These are phyloP conservation scores for Drosophila leonis DNA, from an alignment of 2,888 invertebrate species.

Conservation along the genomic window DNA sequence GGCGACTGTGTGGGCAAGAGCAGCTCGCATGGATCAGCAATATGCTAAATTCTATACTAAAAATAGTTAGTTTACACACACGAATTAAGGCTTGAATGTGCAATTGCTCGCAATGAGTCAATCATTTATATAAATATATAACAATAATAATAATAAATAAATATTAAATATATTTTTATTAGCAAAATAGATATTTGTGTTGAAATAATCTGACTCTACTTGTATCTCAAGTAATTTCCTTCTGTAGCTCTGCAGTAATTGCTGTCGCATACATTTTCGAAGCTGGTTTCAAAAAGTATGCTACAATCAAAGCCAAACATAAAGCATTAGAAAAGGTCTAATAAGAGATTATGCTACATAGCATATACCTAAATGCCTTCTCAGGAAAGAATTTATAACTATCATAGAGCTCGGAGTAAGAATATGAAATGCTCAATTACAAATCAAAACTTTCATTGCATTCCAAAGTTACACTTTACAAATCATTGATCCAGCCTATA, in stretches of 20 bases:
- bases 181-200: too few species aligned
- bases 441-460: too few species aligned
- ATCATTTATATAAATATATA: background rate
- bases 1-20: background rate
- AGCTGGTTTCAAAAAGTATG: background rate
- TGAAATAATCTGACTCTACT: background rate
- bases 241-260: too few species aligned
- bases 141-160: too few species aligned
- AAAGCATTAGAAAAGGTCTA: background rate
- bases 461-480: too few species aligned
- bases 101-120: background rate
- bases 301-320: background rate
- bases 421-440: slow-evolving; percentile 29
- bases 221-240: background rate
- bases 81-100: background rate
- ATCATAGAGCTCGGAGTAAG: background rate
- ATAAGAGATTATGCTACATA: background rate
- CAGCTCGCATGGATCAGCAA: background rate
- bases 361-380: background rate
- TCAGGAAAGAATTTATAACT: background rate
- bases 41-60: slow-evolving; percentile 5
- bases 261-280: too few species aligned
- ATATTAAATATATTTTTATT: too few species aligned
- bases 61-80: background rate
- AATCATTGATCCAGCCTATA: too few species aligned